Conservation (phyloP, 2,113 vertebrate species). For the Vidua chalybeata region DNA sequence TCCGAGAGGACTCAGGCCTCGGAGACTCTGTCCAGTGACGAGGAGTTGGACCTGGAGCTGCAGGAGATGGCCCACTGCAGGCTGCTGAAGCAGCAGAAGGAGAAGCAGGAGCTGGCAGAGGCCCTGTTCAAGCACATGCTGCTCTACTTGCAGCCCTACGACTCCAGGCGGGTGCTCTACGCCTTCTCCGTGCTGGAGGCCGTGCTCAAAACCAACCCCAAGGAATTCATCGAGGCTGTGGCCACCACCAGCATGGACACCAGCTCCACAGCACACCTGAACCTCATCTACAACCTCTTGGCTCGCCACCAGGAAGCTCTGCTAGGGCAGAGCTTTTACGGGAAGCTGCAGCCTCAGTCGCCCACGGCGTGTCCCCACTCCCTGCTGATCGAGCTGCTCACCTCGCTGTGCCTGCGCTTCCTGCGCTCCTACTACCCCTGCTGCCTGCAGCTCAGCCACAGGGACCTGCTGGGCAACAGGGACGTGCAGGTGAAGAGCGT, state of each 20-base stretch:
- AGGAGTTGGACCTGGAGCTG: slow-evolving; percentile 87
- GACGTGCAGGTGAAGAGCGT: slow-evolving; percentile 96
- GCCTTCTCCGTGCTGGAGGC: slow-evolving; percentile 90
- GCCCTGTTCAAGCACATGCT: slow-evolving; percentile 90
- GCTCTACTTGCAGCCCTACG: slow-evolving; percentile 86
- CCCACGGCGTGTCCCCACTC: slow-evolving; percentile 80
- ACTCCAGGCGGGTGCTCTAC: slow-evolving; percentile 85
- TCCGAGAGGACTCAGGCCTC: slow-evolving; percentile 92
- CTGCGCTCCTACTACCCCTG: slow-evolving; percentile 92
- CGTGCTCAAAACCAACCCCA: slow-evolving; percentile 87
- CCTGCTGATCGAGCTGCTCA: slow-evolving; percentile 88
- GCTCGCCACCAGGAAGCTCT: slow-evolving; percentile 93
- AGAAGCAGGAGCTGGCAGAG: slow-evolving; percentile 82
- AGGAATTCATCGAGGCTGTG: slow-evolving; percentile 87
- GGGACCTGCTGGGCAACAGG: slow-evolving; percentile 87
- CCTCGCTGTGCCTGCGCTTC: slow-evolving; percentile 89
- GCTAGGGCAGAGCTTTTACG: slow-evolving; percentile 88
- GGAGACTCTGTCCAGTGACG: slow-evolving; percentile 92
- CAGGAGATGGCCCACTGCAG: slow-evolving; percentile 81
- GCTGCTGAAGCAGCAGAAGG: slow-evolving; percentile 83
- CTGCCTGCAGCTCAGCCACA: slow-evolving; percentile 80
- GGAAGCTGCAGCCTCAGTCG: slow-evolving; percentile 79
- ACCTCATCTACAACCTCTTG: slow-evolving; percentile 92
- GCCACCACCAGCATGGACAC: slow-evolving; percentile 87
- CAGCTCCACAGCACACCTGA: slow-evolving; percentile 89